phyloP scores from a whole-genome alignment of 2,113 vertebrate species.

The Brienomyrus longianalis region DNA sequence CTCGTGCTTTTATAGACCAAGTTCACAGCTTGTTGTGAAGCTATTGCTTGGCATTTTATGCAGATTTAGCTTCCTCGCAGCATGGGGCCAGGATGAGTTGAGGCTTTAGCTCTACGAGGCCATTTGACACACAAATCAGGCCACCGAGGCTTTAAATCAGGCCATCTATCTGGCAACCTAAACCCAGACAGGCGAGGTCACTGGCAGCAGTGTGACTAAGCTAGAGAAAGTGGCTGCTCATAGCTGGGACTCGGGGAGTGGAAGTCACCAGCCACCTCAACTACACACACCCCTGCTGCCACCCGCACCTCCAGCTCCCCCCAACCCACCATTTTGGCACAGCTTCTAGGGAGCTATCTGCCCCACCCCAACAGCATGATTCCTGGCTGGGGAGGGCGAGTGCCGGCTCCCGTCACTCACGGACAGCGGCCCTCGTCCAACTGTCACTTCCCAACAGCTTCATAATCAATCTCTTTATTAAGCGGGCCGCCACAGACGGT shows the following conservation, averaged over 20 bases:
- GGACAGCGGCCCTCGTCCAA: slow-evolving; percentile 83
- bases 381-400: slow-evolving; percentile 74
- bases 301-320: slow-evolving; percentile 19
- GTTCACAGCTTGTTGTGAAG: neutral
- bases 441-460: slow-evolving; percentile 90
- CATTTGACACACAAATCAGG: neutral
- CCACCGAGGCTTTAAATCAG: neutral
- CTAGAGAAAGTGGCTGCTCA: slow-evolving; percentile 35
- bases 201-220: neutral
- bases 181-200: neutral
- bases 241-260: slow-evolving; percentile 43
- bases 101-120: neutral
- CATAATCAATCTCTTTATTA: slow-evolving; percentile 98
- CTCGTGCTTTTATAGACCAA: neutral
- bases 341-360: slow-evolving; percentile 55
- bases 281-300: neutral
- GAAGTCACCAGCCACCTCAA: neutral
- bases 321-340: slow-evolving; percentile 65
- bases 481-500: slow-evolving; percentile 56
- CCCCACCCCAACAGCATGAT: slow-evolving; percentile 61
- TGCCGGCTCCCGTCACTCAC: slow-evolving; percentile 89
- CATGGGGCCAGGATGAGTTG: neutral
- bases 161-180: neutral
- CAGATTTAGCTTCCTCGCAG: neutral
- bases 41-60: neutral